Conservation (phyloP, 2,888 invertebrate species). For the Oasisia sp. region DNA sequence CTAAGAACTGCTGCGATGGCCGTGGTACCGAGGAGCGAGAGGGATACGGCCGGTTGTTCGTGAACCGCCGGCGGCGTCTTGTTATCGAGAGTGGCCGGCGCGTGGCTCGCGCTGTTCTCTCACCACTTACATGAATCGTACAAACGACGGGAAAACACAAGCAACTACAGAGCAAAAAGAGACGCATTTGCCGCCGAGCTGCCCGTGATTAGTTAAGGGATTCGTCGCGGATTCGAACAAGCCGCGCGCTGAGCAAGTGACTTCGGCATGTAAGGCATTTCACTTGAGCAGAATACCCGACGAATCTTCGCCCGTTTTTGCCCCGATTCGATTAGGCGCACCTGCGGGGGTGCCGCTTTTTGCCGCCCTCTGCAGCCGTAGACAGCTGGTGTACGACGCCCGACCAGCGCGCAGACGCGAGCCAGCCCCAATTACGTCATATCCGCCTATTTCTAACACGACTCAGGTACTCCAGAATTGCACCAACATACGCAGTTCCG, state of each 20-base stretch:
- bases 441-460: neutral
- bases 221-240: neutral
- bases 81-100: neutral
- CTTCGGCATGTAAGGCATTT: neutral
- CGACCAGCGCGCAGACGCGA: neutral
- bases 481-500: neutral
- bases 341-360: conserved; percentile 17
- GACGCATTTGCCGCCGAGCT: neutral
- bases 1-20: neutral
- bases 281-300: neutral
- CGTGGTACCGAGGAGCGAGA: neutral
- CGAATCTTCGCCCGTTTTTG: neutral
- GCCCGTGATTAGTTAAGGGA: neutral
- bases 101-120: neutral
- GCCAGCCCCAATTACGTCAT: conserved; percentile 4
- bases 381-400: neutral
- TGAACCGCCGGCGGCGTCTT: neutral
- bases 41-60: neutral
- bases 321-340: neutral
- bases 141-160: neutral
- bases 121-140: neutral
- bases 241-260: neutral
- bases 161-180: neutral
- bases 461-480: no score
- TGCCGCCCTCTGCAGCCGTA: neutral